Evolutionary conservation across 1,140 invertebrate species (phyloP), one percentile per base, ranked within the genome.

Genomic region (Trichomalopsis sarcophagae): DNA sequence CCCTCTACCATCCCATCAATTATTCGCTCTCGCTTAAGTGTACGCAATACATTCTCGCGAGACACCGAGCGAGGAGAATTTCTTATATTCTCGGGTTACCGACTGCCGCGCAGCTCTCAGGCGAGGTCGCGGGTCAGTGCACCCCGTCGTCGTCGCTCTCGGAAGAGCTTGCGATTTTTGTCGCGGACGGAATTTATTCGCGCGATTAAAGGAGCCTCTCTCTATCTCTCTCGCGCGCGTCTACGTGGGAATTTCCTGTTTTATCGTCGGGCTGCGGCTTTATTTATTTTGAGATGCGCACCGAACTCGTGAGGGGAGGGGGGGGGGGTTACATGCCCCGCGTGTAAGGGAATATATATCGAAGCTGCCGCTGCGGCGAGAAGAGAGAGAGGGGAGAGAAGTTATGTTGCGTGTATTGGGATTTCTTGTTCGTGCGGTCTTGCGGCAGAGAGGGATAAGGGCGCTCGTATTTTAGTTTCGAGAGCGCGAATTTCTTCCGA

Each of bases 31-130:
- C 7, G 7, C 9, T 7, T 40, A 44, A 27, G 27, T 44, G 11
- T 44, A 44, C 40, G 10, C 9, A 44, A 44, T 62, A 17, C 55
- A 6, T 14, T 62, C 14, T n/a, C 6, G 50, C 50, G 50, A 55
- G 13, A 21, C 50, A 5, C 33, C 33, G 33, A 36, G 27, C 27
- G 27, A 27, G 27, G 21, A n/a, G 33, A 3, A 73, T 33, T 73
- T 73, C 69, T 73, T 73, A 73, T 73, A 73, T 73, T 30, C 69
- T 73, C 69, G 69, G 69, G 69, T 36, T 73, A 36, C 69, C 69
- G 11, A n/a, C 17, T 36, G 33, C 27, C 27, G 69, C 9, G 40
- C 68, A 44, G 11, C 68, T 2, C 5, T 50, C 11, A 36, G 69
- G 69, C 17, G 69, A 36, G 69, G 69, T 73, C 69, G 69, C 69